Evolutionary conservation across 2,113 vertebrate species (phyloP).

Genomic region (Alethe diademata): DNA sequence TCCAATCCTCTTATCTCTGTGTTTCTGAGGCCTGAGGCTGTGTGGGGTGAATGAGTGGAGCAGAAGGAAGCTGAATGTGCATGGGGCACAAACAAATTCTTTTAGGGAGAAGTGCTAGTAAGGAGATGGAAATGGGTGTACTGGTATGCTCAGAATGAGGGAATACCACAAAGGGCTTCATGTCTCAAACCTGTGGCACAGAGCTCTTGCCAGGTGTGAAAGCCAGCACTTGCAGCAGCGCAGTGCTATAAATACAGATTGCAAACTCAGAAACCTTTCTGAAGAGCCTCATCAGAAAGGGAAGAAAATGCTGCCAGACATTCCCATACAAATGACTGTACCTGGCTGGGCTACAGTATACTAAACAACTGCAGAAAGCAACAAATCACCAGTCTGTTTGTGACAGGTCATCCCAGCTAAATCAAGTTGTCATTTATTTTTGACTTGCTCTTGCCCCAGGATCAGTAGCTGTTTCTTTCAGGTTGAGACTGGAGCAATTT

Average conservation of each 20-base stretch:
- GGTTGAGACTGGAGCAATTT: conserved; percentile 59
- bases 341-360: not conserved
- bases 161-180: not conserved
- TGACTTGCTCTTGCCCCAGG: conserved; percentile 55
- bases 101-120: not conserved
- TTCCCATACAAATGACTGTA: conserved; percentile 12
- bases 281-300: not conserved
- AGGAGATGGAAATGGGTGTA: not conserved
- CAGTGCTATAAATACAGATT: not conserved
- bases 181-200: rapidly evolving
- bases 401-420: conserved; percentile 64
- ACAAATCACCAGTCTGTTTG: conserved; percentile 65
- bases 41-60: not conserved
- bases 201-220: not conserved
- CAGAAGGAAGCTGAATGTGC: not conserved
- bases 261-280: not conserved
- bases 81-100: rapidly evolving
- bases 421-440: conserved; percentile 73
- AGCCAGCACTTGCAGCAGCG: not conserved
- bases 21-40: not conserved
- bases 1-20: not conserved
- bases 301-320: not conserved
- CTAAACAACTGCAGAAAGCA: conserved; percentile 45
- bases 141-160: not conserved
- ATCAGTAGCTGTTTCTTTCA: conserved; percentile 60